phyloP scores from a whole-genome alignment of 2,888 invertebrate species.

The Cyclophora albipunctata region DNA sequence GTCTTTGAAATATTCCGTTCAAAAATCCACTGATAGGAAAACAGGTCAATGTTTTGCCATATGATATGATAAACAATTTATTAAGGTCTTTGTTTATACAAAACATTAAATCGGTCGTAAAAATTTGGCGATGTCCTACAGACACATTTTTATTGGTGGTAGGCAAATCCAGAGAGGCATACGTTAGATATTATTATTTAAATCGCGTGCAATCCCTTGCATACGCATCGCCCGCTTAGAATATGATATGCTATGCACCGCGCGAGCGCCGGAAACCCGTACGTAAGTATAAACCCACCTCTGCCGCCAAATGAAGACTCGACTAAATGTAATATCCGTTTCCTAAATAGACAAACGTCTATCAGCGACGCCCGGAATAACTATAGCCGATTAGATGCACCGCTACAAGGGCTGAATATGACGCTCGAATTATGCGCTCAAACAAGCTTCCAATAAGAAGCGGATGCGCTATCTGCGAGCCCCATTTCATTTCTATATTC shows the following conservation, averaged over 20 bases:
- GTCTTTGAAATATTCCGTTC: no score
- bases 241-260: slow-evolving; percentile 66
- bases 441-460: slow-evolving; percentile 27
- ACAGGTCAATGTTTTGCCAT: no score
- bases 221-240: slow-evolving; percentile 60
- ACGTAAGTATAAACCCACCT: slow-evolving; percentile 69
- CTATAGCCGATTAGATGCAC: slow-evolving; percentile 65
- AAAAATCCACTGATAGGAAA: no score
- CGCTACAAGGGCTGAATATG: slow-evolving; percentile 36
- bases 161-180: slow-evolving; percentile 36
- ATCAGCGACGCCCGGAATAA: slow-evolving; percentile 70
- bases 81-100: no score
- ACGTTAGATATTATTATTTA: slow-evolving; percentile 57
- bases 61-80: no score
- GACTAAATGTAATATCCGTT: slow-evolving; percentile 74
- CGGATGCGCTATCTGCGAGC: slow-evolving; percentile 15
- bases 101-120: no score
- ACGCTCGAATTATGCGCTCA: slow-evolving; percentile 28
- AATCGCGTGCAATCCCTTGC: slow-evolving; percentile 52
- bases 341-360: slow-evolving; percentile 75
- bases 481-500: not conserved
- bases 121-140: no score
- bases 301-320: slow-evolving; percentile 71
- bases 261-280: slow-evolving; percentile 64
- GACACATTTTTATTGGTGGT: no score